A percentile compares a stretch with the other conserved stretches of the same genome.
Conservation (phyloP, 64 coral and sea anemone genomes). For the Pocillopora damicornis region DNA sequence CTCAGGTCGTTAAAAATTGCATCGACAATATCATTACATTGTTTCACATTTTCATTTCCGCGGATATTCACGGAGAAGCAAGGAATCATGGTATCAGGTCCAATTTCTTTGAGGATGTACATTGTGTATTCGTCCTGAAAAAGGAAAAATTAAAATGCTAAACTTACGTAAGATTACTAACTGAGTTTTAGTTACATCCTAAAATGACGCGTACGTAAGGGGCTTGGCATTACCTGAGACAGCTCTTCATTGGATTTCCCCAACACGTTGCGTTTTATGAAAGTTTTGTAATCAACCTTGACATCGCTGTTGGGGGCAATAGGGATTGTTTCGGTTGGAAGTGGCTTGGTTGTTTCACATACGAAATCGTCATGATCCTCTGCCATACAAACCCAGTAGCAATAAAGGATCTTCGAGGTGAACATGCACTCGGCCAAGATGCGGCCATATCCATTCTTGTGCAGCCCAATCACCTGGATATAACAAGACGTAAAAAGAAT, state of each 20-base stretch:
- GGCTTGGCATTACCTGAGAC: slow-evolving; percentile 5
- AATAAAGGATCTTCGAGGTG: slow-evolving; percentile 82
- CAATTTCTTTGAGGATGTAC: slow-evolving; percentile 54
- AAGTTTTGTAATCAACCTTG: slow-evolving; percentile 12
- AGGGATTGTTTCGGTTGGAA: not conserved
- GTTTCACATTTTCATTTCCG: slow-evolving; percentile 41
- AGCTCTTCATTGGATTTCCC: slow-evolving; percentile 57
- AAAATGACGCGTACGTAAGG: not conserved
- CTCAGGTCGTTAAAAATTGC: slow-evolving; percentile 50
- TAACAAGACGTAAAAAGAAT: not conserved
- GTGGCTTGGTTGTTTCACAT: slow-evolving; percentile 53
- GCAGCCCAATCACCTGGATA: slow-evolving; percentile 66
- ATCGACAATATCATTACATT: slow-evolving; percentile 3
- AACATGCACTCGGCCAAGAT: slow-evolving; percentile 82
- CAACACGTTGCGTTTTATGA: slow-evolving; percentile 54
- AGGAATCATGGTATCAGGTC: slow-evolving; percentile 70
- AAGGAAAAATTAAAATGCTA: not conserved
- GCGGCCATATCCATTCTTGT: slow-evolving; percentile 76
- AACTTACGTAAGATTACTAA: no score
- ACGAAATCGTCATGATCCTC: slow-evolving; percentile 71
- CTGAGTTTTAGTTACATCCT: not conserved
- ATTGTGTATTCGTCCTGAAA: slow-evolving; percentile 38
- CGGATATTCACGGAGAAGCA: slow-evolving; percentile 53
- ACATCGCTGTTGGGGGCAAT: not conserved
- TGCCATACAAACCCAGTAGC: slow-evolving; percentile 61